Evolutionary conservation across 2,888 invertebrate genomes (phyloP).

Genomic region (Hyalella azteca): DNA sequence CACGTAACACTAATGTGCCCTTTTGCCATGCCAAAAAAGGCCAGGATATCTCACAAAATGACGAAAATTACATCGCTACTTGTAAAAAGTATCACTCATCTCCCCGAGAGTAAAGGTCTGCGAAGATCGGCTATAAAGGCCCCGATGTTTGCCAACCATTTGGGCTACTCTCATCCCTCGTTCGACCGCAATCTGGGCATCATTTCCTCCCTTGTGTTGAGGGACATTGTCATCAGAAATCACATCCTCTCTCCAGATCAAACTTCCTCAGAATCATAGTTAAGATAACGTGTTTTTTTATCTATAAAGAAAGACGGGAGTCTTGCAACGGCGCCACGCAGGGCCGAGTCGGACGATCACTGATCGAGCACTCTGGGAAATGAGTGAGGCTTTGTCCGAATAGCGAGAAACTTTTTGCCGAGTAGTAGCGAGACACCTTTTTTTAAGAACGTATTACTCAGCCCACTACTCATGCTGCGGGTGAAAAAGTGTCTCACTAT

Average conservation of each 20-base stretch:
- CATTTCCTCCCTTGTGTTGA: constrained; percentile 27
- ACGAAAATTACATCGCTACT: no score
- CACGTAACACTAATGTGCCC: no score
- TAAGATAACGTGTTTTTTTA: constrained; percentile 19
- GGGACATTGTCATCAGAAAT: constrained; percentile 25
- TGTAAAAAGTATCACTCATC: no score
- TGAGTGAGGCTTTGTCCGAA: no score
- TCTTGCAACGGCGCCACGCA: background rate
- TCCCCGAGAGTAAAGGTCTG: no score
- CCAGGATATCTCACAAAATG: background rate
- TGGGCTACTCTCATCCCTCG: background rate
- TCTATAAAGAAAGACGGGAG: constrained; percentile 12
- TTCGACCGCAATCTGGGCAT: constrained; percentile 28
- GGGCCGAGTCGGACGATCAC: background rate
- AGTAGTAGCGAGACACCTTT: no score
- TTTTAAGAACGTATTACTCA: no score
- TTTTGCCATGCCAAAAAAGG: background rate
- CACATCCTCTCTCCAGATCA: constrained; percentile 25
- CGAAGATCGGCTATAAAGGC: background rate
- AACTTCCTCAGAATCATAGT: constrained; percentile 13
- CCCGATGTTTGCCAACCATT: background rate
- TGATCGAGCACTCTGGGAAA: no score
- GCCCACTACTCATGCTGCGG: no score
- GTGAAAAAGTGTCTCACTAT: no score
- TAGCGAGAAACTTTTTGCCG: no score